A percentile compares a stretch with the other conserved stretches of the same genome.
Evolutionary conservation across 2,888 invertebrate species (phyloP).

Genomic region (Maniola hyperantus): DNA sequence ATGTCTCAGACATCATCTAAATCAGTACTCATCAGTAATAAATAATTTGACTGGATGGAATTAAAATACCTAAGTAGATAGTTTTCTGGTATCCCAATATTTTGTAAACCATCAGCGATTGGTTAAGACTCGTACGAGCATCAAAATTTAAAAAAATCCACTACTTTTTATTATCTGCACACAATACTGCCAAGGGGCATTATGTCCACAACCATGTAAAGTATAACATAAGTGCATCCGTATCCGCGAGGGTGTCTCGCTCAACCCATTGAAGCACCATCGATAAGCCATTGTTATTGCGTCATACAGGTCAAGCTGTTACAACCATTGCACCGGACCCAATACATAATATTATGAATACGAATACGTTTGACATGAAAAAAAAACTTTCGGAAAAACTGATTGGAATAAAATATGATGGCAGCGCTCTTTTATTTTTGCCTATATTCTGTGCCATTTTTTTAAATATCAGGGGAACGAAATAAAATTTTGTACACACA

Average conservation of each 20-base stretch:
- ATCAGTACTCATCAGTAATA: too few species aligned
- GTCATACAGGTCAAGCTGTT: constrained; percentile 16
- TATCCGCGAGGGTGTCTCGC: constrained; percentile 23
- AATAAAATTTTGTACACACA: constrained; percentile 71
- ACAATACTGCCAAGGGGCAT: background rate
- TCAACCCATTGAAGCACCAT: constrained; percentile 13
- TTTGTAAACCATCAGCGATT: background rate
- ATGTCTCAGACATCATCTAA: too few species aligned
- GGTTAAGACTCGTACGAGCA: background rate
- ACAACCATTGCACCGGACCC: constrained; percentile 10
- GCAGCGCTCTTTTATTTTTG: background rate
- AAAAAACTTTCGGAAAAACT: background rate
- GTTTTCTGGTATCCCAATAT: too few species aligned
- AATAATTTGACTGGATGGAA: too few species aligned
- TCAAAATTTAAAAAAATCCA: background rate
- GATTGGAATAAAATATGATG: background rate
- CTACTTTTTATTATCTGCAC: constrained; percentile 6
- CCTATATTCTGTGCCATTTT: constrained; percentile 17
- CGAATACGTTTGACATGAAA: background rate
- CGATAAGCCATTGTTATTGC: constrained; percentile 20
- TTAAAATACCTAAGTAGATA: too few species aligned
- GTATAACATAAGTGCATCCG: constrained; percentile 24
- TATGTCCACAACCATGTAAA: constrained; percentile 22
- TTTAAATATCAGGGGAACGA: constrained; percentile 33
- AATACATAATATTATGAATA: background rate